Conservation (phyloP, 2,797 vertebrate species). For the Parauchenoglanis ngamensis region DNA sequence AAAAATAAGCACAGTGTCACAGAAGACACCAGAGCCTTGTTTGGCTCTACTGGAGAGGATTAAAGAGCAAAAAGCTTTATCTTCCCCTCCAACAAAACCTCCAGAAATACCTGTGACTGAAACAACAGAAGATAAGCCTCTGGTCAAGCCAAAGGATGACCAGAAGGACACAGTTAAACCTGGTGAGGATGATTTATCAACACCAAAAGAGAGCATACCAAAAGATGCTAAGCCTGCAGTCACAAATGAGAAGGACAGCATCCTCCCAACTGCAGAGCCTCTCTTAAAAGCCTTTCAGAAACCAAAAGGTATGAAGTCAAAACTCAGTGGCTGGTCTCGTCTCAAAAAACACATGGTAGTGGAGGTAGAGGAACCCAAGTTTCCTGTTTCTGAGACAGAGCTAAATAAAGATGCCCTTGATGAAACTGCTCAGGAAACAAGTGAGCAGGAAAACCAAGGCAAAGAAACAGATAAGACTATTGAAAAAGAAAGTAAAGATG, state of each 20-base stretch:
- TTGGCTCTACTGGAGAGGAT: conserved; percentile 44
- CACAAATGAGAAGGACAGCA: conserved; percentile 35
- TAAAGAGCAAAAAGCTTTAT: conserved; percentile 52
- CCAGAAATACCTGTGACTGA: conserved; percentile 42
- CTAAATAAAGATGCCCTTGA: conserved; percentile 54
- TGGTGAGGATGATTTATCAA: conserved; percentile 38
- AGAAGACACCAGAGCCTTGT: conserved; percentile 47
- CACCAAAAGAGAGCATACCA: conserved; percentile 50
- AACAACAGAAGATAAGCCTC: conserved; percentile 39
- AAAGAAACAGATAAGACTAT: conserved; percentile 43
- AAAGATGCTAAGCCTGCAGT: conserved; percentile 39
- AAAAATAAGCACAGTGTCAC: conserved; percentile 51
- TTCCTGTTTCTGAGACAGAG: conserved; percentile 64
- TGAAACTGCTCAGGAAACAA: conserved; percentile 49
- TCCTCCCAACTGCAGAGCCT: conserved; percentile 60
- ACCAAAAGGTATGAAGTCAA: conserved; percentile 71
- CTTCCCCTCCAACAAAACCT: conserved; percentile 30
- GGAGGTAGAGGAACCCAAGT: conserved; percentile 75
- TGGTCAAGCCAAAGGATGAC: conserved; percentile 44
- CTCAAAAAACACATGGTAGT: conserved; percentile 91
- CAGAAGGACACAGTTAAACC: conserved; percentile 45
- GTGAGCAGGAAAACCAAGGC: conserved; percentile 41
- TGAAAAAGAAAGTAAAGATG: conserved; percentile 52
- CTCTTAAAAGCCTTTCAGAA: conserved; percentile 70
- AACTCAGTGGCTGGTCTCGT: conserved; percentile 83